Base-by-base conservation (phyloP, 2,797 vertebrate genomes). In the Poecilia picta region DNA sequence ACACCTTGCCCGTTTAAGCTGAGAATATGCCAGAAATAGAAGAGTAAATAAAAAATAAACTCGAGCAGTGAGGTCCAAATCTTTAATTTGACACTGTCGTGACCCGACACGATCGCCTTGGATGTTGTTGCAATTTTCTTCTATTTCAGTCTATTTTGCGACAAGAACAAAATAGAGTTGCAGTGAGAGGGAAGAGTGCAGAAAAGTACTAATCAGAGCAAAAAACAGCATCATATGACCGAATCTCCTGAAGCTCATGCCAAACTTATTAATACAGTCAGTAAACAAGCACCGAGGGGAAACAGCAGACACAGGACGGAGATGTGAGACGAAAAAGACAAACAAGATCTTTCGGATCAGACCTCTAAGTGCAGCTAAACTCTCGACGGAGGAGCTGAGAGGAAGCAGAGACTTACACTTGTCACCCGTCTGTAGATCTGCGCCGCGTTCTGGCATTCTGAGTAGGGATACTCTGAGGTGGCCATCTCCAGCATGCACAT, bases 401-500 rank as follows among this genome's bases (percentile, higher is more conserved):
- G 5, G 96, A 97, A 86, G 96, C 36, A 49, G 16, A 55, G 28
- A 93, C 94, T 95, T 96, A 97, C 94, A 62, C 93, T 99, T 23
- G 98, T 99, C 81, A 99, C 98, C 75, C 98, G 95, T 72, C 97
- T 97, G 97, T 99, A 99, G 96, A 99, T 99, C 96, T 99, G 98
- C 1, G 93, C 98, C 1, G 98, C 98, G 80, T 99, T 99, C 89
- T 99, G 98, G 94, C 98, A 99, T 92, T 99, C 98, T 28, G 98
- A 99, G 95, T 99, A 99, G 72, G 98, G 98, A 92, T 99, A 99
- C 88, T 99, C 98, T 33, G 98, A 99, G 10, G 98, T 99, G 80
- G 98, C 98, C 98, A 99, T 99, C 97, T 99, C 98, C 93, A 96
- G 85, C 98, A 99, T 99, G 90, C 98, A 99, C 98, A 99, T 99